A percentile compares a stretch with the other conserved stretches of the same genome.
These are phyloP conservation scores for Peromyscus attwateri DNA, from an alignment of 2,797 vertebrate species.

Conservation along the genomic window DNA sequence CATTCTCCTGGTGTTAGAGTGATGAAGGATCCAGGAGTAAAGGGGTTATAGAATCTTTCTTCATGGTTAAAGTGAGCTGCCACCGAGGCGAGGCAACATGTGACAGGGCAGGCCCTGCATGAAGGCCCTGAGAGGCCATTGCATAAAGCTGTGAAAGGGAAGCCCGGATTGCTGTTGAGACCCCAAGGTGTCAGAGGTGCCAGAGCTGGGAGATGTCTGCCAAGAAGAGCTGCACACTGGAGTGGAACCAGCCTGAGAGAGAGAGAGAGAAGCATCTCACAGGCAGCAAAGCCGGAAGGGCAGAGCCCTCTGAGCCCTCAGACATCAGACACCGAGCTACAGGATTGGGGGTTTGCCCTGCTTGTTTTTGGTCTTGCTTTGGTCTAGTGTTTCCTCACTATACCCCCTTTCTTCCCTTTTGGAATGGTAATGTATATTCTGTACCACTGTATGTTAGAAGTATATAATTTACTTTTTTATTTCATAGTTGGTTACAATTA, in stretches of 20 bases:
- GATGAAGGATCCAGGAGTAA: not conserved
- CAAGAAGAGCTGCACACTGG: not conserved
- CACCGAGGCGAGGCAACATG: not conserved
- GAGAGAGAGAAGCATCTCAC: not conserved
- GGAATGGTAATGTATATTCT: not conserved
- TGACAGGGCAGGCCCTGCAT: not conserved
- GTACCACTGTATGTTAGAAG: not conserved
- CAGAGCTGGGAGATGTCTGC: not conserved
- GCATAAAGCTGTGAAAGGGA: not conserved
- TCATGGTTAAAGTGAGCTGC: not conserved
- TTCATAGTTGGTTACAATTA: not conserved
- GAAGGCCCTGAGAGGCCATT: not conserved
- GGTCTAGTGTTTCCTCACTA: not conserved
- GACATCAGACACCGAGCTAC: not conserved
- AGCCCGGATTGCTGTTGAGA: not conserved
- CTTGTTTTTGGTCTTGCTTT: not conserved
- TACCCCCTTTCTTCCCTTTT: not conserved
- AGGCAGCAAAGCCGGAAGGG: not conserved
- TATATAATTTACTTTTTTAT: not conserved
- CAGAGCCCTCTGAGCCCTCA: not conserved
- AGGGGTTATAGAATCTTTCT: not conserved
- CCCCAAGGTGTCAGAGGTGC: not conserved
- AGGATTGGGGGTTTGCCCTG: not conserved
- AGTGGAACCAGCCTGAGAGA: not conserved
- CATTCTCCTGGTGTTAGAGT: not conserved